phyloP scores from a whole-genome alignment of 2,888 invertebrate species.

The Nezara viridula region DNA sequence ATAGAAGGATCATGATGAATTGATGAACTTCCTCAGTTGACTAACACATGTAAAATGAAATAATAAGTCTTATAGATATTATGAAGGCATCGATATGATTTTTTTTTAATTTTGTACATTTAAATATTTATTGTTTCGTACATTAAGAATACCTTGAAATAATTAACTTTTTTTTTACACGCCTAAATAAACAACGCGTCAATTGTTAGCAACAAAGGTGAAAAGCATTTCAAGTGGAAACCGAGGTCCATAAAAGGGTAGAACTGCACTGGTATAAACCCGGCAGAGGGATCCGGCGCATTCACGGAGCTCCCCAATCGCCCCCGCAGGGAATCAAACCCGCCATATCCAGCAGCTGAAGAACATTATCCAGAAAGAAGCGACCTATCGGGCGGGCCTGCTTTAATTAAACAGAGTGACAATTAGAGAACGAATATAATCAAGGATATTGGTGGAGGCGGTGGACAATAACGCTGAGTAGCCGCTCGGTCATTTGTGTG shows the following conservation, averaged over 20 bases:
- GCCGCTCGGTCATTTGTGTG: conserved; percentile 24
- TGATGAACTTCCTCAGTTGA: too few relatives aligned
- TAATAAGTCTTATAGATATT: too few relatives aligned
- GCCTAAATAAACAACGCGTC: too few relatives aligned
- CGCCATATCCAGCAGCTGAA: conserved; percentile 14
- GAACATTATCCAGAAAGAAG: conserved; percentile 9
- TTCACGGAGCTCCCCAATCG: background rate
- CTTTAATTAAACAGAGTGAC: conserved; percentile 42
- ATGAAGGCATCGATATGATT: too few relatives aligned
- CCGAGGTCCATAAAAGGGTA: background rate
- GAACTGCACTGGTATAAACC: background rate
- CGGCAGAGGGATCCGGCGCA: background rate
- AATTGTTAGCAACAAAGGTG: too few relatives aligned
- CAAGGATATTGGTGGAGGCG: background rate
- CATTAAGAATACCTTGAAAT: too few relatives aligned
- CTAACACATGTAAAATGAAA: too few relatives aligned
- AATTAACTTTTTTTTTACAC: too few relatives aligned
- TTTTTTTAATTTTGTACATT: too few relatives aligned
- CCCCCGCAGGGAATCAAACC: conserved; percentile 2
- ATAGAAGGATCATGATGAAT: too few relatives aligned
- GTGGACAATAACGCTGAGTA: conserved; percentile 42
- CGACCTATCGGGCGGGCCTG: background rate
- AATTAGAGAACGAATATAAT: conserved; percentile 42
- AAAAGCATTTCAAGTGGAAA: background rate
- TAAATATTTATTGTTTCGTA: too few relatives aligned